Base-by-base conservation (phyloP, 2,888 invertebrate species). In the Hypomecis atomaria region DNA sequence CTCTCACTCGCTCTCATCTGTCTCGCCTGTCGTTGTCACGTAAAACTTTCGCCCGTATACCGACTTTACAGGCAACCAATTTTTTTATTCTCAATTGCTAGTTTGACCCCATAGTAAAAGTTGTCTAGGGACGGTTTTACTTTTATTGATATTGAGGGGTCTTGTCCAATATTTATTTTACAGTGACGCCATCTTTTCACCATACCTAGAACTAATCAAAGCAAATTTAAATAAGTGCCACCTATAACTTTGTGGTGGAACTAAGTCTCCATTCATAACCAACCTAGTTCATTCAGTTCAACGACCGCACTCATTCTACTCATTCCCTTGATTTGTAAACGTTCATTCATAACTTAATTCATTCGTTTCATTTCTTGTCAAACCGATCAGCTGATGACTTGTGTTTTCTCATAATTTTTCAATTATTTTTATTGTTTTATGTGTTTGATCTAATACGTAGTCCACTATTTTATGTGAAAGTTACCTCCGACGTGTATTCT, bases 341-440 rank as follows among this genome's bases (percentile, higher is more conserved):
- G 33, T 54, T 59, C 55, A 59, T 50, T 59, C 59, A 5, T 49
- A 6, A 5, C 6, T 36, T 49, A 36, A 43, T 11, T 49, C 47
- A 37, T n/a, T 63, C 45, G 47, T 13, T 64, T 65, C 48, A 63
- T 69, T 66, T 63, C 55, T 63, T 68, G 67, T 70, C 62, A 63
- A 61, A 66, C 62, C 63, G 66, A 75, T 65, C 75, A 76, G 77
- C 77, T 78, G 78, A 63, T 65, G 34, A 57, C 59, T 66, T 50
- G 69, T 69, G 64, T 63, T 56, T n/a, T 52, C 11, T 48, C 40
- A 37, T 58, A 44, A 34, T 38, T 44, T 63, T 37, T 43, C 11
- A 23, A 36, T 38, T 49, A 43, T 11, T 53, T 11, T 7, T 42
- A 49, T 49, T 49, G 33, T 37, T 50, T n/a, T 23, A 52, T 44